Percentiles rank a stretch among this genome's conserved stretches.
Conservation (phyloP, 2,888 invertebrate genomes). For the Stictocephala bisonia region DNA sequence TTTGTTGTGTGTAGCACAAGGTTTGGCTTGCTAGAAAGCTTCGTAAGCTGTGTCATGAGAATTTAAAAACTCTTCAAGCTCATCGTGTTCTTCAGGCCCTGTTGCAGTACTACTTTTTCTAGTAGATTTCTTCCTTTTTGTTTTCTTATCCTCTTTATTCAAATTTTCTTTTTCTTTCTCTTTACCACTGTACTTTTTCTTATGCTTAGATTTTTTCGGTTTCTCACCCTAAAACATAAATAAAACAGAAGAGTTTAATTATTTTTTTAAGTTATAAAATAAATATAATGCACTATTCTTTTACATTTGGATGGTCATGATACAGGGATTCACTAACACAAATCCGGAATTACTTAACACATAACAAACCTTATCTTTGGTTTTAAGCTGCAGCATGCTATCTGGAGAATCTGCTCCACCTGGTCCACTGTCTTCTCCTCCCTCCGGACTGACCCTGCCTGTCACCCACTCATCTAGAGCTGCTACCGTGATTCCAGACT, state of each 20-base stretch:
- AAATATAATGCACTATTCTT: too few species aligned
- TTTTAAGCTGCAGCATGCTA: slow-evolving; percentile 32
- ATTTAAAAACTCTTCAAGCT: slow-evolving; percentile 74
- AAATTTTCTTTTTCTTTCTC: slow-evolving; percentile 63
- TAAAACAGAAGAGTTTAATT: too few species aligned
- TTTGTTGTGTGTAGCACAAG: too few species aligned
- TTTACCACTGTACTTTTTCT: slow-evolving; percentile 63
- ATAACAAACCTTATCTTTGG: slow-evolving; percentile 45
- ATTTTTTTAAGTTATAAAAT: too few species aligned
- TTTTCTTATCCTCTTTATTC: slow-evolving; percentile 65
- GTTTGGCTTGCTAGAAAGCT: slow-evolving; percentile 71
- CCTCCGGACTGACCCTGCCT: slow-evolving; percentile 79
- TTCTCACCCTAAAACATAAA: slow-evolving; percentile 65
- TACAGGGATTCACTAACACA: too few species aligned
- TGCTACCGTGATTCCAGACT: slow-evolving; percentile 64
- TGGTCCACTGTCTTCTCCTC: slow-evolving; percentile 67
- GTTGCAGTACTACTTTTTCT: slow-evolving; percentile 41
- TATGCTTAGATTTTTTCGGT: slow-evolving; percentile 66
- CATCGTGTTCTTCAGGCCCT: slow-evolving; percentile 64
- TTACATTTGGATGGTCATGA: too few species aligned
- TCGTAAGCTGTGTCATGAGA: slow-evolving; percentile 70
- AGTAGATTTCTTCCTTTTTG: slow-evolving; percentile 50
- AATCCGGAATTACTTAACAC: too few species aligned
- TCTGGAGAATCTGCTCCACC: slow-evolving; percentile 50
- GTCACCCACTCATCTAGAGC: slow-evolving; percentile 72